Conservation (phyloP, 2,113 vertebrate genomes). For the Physeter macrocephalus region DNA sequence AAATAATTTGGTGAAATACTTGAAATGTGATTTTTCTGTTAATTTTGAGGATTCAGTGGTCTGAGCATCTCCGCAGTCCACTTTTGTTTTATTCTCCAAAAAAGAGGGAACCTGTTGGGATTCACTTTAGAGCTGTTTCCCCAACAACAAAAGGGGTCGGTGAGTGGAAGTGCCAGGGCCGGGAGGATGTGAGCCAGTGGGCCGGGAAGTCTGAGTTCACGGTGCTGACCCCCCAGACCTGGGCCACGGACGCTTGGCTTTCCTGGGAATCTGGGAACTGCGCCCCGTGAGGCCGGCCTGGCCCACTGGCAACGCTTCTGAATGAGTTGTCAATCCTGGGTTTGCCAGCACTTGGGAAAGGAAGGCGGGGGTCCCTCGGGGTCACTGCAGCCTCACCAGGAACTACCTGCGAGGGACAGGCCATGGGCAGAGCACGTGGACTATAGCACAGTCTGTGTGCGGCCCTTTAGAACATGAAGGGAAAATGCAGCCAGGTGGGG, state of each 20-base stretch:
- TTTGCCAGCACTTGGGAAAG: not conserved
- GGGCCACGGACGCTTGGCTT: not conserved
- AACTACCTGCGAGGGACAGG: not conserved
- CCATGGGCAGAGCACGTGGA: not conserved
- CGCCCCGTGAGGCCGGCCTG: fast-evolving
- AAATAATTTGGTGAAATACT: not conserved
- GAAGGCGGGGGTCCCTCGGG: not conserved
- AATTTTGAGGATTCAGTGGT: not conserved
- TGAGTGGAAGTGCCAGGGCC: not conserved
- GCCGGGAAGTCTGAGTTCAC: not conserved
- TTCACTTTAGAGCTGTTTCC: not conserved
- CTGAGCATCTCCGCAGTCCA: not conserved
- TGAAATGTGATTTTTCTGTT: not conserved
- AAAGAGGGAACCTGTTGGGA: not conserved
- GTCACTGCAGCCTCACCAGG: not conserved
- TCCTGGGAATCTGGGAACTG: not conserved
- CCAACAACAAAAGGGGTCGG: not conserved
- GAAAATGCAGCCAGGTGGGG: too few species aligned
- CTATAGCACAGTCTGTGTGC: fast-evolving
- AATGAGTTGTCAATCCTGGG: fast-evolving
- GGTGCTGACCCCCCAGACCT: not conserved
- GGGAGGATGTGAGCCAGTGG: not conserved
- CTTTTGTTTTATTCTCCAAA: not conserved
- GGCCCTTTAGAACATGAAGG: not conserved
- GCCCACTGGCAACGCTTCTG: not conserved